phyloP scores from a whole-genome alignment of 1,140 invertebrate genomes.

The Amphibalanus amphitrite region DNA sequence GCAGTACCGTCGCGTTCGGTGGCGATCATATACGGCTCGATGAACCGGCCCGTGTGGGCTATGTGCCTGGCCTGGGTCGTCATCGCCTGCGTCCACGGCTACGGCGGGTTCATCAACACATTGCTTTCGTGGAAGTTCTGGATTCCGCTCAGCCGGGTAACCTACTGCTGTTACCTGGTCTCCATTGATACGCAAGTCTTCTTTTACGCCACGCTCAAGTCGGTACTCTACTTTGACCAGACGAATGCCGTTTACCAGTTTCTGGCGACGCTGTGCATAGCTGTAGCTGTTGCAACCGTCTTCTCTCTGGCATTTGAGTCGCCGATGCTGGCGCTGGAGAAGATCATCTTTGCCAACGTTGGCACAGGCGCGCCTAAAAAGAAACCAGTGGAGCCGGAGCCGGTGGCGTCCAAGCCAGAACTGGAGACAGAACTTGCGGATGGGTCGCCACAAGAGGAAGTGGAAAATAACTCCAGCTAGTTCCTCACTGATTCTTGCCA shows the following conservation, averaged over 20 bases:
- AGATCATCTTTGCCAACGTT: constrained; percentile 31
- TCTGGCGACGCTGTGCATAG: constrained; percentile 36
- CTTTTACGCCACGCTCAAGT: constrained; percentile 4
- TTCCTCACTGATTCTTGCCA: too few species aligned
- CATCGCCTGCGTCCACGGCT: constrained; percentile 47
- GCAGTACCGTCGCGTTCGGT: constrained; percentile 20
- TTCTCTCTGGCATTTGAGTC: constrained; percentile 47
- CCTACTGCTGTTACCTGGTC: constrained; percentile 48
- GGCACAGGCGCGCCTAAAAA: neutral
- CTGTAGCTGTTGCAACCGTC: constrained; percentile 40
- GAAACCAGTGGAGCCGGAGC: too few species aligned
- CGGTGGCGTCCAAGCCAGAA: too few species aligned
- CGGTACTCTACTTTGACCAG: constrained; percentile 13
- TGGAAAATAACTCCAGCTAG: too few species aligned
- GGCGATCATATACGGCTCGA: constrained; percentile 35
- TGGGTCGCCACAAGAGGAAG: too few species aligned
- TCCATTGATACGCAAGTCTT: constrained; percentile 15
- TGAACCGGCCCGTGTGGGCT: constrained; percentile 38
- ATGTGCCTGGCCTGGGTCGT: constrained; percentile 41
- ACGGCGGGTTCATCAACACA: constrained; percentile 40
- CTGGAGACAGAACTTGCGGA: neutral
- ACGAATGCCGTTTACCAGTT: constrained; percentile 32
- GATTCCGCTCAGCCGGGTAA: constrained; percentile 46
- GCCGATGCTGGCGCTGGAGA: constrained; percentile 46
- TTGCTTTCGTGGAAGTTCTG: constrained; percentile 46